Evolutionary conservation across 2,888 invertebrate species (phyloP), one percentile per base, ranked within the genome.

Genomic region (Dryadula phaetusa): DNA sequence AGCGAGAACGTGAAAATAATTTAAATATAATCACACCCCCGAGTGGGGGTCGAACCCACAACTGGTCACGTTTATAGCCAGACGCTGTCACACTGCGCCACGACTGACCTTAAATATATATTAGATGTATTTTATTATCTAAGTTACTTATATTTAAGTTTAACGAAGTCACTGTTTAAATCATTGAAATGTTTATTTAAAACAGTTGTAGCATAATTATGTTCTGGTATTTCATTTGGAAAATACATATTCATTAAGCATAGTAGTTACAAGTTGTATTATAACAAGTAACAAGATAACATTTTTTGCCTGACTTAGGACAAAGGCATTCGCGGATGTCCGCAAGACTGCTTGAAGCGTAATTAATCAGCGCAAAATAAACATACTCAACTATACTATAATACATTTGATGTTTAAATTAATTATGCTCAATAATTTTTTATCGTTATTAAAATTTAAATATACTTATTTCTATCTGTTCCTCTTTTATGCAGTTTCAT

Each of bases 301-400:
- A 20, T 56, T 56, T 56, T 56, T 56, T 56, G 20, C 34, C 37
- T 40, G 37, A 22, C 25, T 56, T 56, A 20, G 54, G 40, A 56
- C 34, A 56, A 56, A 56, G 54, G 54, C 54, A 40, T 37, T 56
- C 37, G 40, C 54, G 54, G 54, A 56, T 56, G 37, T 56, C 54
- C 37, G 54, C 54, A 40, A 56, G 54, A 20, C n/a, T 56, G 18
- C 54, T 22, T 37, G 6, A 40, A 0, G 10, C 16, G 54, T 32
- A 20, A 54, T 54, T 20, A 54, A 37, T 54, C 54, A n/a, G n/a
- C n/a, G n/a, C n/a, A 54, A 37, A 37, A 56, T 12, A 37, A 18
- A 18, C 10, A 3, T 1, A 6, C 28, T 52, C n/a, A 28, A 46
- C 46, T 22, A 20, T 20, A 46, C 46, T 4, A 46, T 18, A 12